Evolutionary conservation across 2,113 vertebrate species (phyloP), one percentile per base, ranked within the genome.

Genomic region (Ptyas mucosa): DNA sequence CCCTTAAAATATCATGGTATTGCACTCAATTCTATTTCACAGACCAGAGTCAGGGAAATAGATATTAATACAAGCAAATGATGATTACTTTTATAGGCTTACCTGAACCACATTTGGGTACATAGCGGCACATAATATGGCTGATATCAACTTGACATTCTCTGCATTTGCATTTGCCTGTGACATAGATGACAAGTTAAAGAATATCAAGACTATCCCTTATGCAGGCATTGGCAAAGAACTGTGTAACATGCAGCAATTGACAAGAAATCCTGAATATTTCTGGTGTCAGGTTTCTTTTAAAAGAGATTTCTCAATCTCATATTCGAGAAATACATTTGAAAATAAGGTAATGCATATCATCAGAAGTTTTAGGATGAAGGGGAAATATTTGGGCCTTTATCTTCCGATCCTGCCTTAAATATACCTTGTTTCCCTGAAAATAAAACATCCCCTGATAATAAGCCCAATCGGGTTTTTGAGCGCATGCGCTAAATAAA

Each of bases 91-190:
- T 69, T 61, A 58, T 90, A 5, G 55, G 89, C 90, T 95, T 97
- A 99, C 99, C 98, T 99, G 99, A 53, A 99, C 99, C 29, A 99
- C 99, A 21, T 99, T 99, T 89, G 99, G 99, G 95, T 99, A 99
- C 86, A 99, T 98, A 7, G 99, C 99, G 54, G 99, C 99, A 96
- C 99, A 99, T 75, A 99, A 94, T 97, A 99, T 98, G 54, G 99
- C 99, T 0, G 99, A 99, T 97, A 99, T 98, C 95, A 99, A 95
- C 94, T 98, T 98, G 95, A 98, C 98, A 96, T 99, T 99, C 61
- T 98, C 99, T 0, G 99, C 98, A 92, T 99, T 99, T 0, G 98
- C 96, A 95, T 99, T 99, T 34, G 99, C 99, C 99, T 99, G 93
- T 1, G 58, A 95, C 93, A 93, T 54, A 90, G 96, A 95, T 0